These are phyloP conservation scores for Labeo calbasu DNA, from an alignment of 2,797 vertebrate genomes.

Conservation along the genomic window DNA sequence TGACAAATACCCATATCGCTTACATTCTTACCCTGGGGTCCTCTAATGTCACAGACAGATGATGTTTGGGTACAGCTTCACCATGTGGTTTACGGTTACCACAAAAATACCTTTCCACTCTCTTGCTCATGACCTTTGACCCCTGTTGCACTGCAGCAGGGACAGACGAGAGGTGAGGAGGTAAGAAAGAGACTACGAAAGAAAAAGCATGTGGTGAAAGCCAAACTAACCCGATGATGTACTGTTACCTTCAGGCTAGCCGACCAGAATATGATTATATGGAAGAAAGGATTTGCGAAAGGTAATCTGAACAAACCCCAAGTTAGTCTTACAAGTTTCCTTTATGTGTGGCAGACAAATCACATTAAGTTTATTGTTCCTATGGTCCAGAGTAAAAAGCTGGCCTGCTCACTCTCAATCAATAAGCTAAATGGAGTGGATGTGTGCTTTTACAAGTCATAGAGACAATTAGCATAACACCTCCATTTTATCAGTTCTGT, in stretches of 20 bases:
- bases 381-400: constrained; percentile 37
- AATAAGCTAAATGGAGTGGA: constrained; percentile 66
- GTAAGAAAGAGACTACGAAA: constrained; percentile 53
- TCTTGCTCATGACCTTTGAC: constrained; percentile 71
- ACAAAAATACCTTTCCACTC: constrained; percentile 77
- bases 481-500: constrained; percentile 67
- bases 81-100: constrained; percentile 74
- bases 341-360: not conserved
- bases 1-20: constrained; percentile 41
- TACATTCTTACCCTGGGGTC: constrained; percentile 59
- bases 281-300: constrained; percentile 20
- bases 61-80: constrained; percentile 75
- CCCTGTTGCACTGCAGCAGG: constrained; percentile 61
- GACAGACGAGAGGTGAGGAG: constrained; percentile 14
- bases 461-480: constrained; percentile 69
- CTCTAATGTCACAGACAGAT: constrained; percentile 75
- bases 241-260: constrained; percentile 44
- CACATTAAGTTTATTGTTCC: not conserved
- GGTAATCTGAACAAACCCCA: constrained; percentile 21
- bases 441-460: constrained; percentile 62
- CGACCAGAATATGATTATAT: constrained; percentile 27
- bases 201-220: constrained; percentile 66
- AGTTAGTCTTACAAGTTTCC: constrained; percentile 9
- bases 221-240: constrained; percentile 63
- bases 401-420: constrained; percentile 61